Evolutionary conservation across 2,113 vertebrate genomes (phyloP).

Genomic region (Larimichthys polyactis): DNA sequence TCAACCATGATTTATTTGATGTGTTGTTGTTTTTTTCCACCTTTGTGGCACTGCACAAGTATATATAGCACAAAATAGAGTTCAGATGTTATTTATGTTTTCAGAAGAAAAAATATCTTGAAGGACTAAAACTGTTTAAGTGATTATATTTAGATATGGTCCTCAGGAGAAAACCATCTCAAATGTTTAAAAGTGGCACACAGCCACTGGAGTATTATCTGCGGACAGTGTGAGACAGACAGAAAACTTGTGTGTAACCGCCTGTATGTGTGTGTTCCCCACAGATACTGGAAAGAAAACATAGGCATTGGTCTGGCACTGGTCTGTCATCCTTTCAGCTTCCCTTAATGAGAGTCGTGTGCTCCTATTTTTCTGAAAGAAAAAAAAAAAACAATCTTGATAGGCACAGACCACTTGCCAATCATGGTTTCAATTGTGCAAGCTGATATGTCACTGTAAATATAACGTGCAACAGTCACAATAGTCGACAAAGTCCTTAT

Average conservation of each 20-base stretch:
- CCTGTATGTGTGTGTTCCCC: conserved; percentile 51
- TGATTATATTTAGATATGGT: not conserved
- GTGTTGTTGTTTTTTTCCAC: not conserved
- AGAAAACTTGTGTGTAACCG: conserved; percentile 33
- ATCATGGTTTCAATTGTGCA: conserved; percentile 80
- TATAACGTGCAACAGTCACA: conserved; percentile 76
- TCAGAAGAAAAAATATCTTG: not conserved
- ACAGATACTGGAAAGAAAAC: conserved; percentile 62
- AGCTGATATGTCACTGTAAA: conserved; percentile 83
- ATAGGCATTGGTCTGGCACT: conserved; percentile 27
- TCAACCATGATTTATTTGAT: conserved; percentile 36
- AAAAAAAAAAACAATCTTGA: conserved; percentile 75
- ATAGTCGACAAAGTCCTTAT: conserved; percentile 76
- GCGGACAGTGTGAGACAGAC: conserved; percentile 4
- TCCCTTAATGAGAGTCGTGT: not conserved
- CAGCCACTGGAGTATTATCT: conserved; percentile 2
- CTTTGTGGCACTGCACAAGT: conserved; percentile 13
- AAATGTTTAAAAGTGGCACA: not conserved
- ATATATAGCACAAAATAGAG: conserved; percentile 1
- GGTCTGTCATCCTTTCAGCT: conserved; percentile 56
- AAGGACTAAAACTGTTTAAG: not conserved
- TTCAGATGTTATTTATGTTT: not conserved
- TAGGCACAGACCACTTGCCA: conserved; percentile 79
- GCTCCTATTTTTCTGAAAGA: conserved; percentile 64
- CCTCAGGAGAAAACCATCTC: not conserved